phyloP scores from a whole-genome alignment of 2,797 vertebrate species.

The Crenuchus spilurus region DNA sequence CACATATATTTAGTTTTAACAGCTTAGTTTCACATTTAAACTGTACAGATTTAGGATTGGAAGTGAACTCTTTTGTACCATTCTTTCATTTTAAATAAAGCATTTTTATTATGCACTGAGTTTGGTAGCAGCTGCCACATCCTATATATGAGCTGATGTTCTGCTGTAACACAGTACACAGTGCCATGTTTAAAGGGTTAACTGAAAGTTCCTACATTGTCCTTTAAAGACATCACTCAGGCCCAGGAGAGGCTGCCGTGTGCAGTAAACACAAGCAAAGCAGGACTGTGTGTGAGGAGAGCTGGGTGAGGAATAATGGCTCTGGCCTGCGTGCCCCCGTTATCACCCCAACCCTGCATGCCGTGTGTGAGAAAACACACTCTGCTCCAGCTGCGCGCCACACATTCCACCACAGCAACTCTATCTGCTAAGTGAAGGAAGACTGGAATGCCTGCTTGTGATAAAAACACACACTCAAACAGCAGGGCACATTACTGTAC shows the following conservation, averaged over 20 bases:
- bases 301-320: constrained; percentile 34
- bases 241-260: background rate
- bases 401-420: constrained; percentile 43
- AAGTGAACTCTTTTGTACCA: no score
- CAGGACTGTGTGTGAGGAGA: constrained; percentile 15
- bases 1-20: no score
- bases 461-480: constrained; percentile 30
- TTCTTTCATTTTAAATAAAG: no score
- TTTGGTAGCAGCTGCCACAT: no score
- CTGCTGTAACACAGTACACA: no score
- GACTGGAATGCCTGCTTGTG: constrained; percentile 38
- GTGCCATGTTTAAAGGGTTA: background rate
- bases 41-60: no score
- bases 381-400: constrained; percentile 36
- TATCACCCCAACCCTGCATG: constrained; percentile 19
- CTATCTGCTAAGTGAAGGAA: constrained; percentile 44
- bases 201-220: background rate
- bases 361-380: constrained; percentile 34
- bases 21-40: no score
- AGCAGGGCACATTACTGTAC: background rate
- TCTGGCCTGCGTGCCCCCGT: background rate
- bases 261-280: background rate
- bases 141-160: background rate
- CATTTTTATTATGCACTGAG: no score
- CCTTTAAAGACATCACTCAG: background rate